Conservation (phyloP, 2,888 invertebrate genomes). For the Andrena praecox region DNA sequence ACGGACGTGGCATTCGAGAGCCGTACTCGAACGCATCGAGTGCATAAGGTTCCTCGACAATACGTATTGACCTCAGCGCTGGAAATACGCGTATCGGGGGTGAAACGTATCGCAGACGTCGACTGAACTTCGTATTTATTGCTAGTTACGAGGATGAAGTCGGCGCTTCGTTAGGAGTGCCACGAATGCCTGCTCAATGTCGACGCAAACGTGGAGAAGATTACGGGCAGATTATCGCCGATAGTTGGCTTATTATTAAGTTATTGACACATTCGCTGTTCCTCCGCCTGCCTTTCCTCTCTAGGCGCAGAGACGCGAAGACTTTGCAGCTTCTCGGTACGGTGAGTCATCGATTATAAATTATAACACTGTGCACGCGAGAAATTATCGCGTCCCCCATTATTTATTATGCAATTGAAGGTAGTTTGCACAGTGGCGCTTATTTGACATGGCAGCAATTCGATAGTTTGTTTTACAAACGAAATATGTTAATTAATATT, state of each 20-base stretch:
- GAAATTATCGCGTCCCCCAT: slow-evolving; percentile 22
- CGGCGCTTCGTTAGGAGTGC: neutral
- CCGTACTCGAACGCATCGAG: slow-evolving; percentile 7
- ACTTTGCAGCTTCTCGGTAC: slow-evolving; percentile 13
- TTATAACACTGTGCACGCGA: slow-evolving; percentile 4
- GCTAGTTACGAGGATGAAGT: neutral
- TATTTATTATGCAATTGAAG: slow-evolving; percentile 27
- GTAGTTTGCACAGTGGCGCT: too few relatives aligned
- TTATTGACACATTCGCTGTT: neutral
- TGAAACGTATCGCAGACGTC: slow-evolving; percentile 21
- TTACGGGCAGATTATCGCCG: slow-evolving; percentile 21
- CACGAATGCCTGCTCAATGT: slow-evolving; percentile 18
- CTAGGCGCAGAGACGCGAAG: too few relatives aligned
- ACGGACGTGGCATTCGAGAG: neutral
- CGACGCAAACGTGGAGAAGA: slow-evolving; percentile 3
- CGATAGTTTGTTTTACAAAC: too few relatives aligned
- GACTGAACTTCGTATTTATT: slow-evolving; percentile 16
- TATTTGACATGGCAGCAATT: too few relatives aligned
- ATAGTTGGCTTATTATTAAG: neutral
- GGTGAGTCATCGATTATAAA: slow-evolving; percentile 30
- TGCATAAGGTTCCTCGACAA: neutral
- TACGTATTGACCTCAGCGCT: neutral
- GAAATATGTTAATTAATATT: too few relatives aligned
- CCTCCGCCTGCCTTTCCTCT: too few relatives aligned
- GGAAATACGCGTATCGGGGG: neutral